Evolutionary conservation across 2,113 vertebrate species (phyloP), one percentile per base, ranked within the genome.

Genomic region (Rhegmatorhina hoffmannsi): DNA sequence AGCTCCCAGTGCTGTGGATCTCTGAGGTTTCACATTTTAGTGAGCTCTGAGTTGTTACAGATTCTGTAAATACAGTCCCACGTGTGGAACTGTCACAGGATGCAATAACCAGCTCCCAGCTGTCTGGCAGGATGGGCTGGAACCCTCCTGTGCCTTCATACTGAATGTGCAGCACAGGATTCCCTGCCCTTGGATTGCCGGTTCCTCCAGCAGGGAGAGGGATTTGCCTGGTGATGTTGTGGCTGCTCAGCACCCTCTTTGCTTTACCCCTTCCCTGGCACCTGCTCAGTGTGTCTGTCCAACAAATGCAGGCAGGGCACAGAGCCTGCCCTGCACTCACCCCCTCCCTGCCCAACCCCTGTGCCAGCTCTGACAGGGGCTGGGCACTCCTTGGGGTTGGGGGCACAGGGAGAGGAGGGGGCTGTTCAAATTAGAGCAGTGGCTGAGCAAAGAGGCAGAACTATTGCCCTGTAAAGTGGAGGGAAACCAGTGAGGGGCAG

Each of bases 51-150:
- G 49, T 63, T 34, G 55, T 68, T 91, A 80, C 15, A 28, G 69
- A 62, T 91, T 88, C 83, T 34, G 46, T 69, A 90, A 93, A 70
- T 59, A 74, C 7, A 95, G 75, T 83, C 62, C 67, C 63, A 77
- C 25, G 8, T 34, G 75, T 50, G 74, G 79, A 85, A 90, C 60
- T 69, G 52, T 68, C 90, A 31, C 56, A 64, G 76, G 31, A 89
- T 38, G 68, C 92, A 81, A 95, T 60, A 59, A 94, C 55, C 70
- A 91, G 74, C 52, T 63, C 53, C 56, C 63, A 60, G 95, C 75
- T 44, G 25, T 25, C 88, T 84, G 60, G 36, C 43, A 86, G 67
- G 60, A 75, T 15, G 53, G 31, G 19, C 75, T 84, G 72, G 43
- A 94, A 92, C 80, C 38, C 47, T 75, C 33, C 29, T 55, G 19